Evolutionary conservation across 2,888 invertebrate genomes (phyloP), one percentile per base, ranked within the genome.

Genomic region (Tholera decimalis): DNA sequence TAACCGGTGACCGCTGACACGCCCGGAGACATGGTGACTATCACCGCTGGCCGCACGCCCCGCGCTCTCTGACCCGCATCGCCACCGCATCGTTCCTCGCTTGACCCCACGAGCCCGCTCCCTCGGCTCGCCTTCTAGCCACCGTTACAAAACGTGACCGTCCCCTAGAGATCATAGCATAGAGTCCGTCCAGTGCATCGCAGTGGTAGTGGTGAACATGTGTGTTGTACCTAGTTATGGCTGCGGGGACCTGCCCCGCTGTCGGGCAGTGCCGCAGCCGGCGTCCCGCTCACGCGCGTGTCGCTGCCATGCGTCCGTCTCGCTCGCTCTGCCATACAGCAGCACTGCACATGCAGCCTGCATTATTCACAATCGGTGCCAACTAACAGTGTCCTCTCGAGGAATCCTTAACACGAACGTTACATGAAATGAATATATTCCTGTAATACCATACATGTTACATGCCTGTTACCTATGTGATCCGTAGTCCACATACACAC

Each of bases 341-440:
- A 74, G 76, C 68, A 81, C 81, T 94, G 93, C 93, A 93, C 91
- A 89, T 92, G 93, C 93, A 91, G 84, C 81, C 86, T 88, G 91
- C 88, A 89, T 88, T 89, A 88, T 87, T 86, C 84, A 84, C 51
- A 83, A 86, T 85, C 85, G 84, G 86, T 89, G 85, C 82, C 81
- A 81, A 82, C 68, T 82, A 82, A 84, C 77, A 71, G 82, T 82
- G 77, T 77, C 71, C 79, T 71, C 66, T 20, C 57, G 57, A 64
- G 73, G 54, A 68, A 50, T 56, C 50, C 55, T 63, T 65, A 53
- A 69, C 47, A 61, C 43, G 51, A 61, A 73, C 57, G 51, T 62
- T 58, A 62, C 44, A 68, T 49, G 55, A 68, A 49, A 78, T 78
- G 62, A 58, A 78, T 73, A 61, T 13, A 61, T 60, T 63, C 50